Evolutionary conservation across 2,113 vertebrate genomes (phyloP).

Genomic region (Apistogramma diplotaenia): DNA sequence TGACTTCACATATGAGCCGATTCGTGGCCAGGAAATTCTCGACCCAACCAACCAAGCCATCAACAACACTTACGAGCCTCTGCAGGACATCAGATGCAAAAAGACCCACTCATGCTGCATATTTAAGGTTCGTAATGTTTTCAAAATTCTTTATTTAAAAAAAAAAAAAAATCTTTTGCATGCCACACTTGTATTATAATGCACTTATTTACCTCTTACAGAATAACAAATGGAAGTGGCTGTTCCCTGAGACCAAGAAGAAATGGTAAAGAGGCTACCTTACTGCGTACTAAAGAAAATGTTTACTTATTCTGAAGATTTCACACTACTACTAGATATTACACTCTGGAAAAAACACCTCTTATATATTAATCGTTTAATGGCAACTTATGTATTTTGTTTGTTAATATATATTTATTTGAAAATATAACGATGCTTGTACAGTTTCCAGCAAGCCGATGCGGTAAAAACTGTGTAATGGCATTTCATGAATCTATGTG

Average conservation of each 20-base stretch:
- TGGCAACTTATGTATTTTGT: neutral
- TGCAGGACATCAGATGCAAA: constrained; percentile 68
- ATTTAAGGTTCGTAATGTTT: constrained; percentile 64
- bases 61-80: constrained; percentile 56
- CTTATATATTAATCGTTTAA: neutral
- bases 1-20: constrained; percentile 66
- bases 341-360: neutral
- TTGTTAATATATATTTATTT: constrained; percentile 24
- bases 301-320: neutral
- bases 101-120: constrained; percentile 10
- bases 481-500: neutral
- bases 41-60: neutral
- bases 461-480: neutral
- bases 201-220: constrained; percentile 49
- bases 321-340: constrained; percentile 44
- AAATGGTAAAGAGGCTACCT: constrained; percentile 52
- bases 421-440: neutral
- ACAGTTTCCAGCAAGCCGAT: neutral
- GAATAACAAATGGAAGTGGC: constrained; percentile 80
- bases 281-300: constrained; percentile 1
- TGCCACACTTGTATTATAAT: neutral
- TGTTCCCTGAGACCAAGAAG: constrained; percentile 77
- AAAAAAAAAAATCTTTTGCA: neutral
- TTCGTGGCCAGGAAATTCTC: constrained; percentile 43
- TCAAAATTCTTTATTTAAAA: neutral